Conservation (phyloP, 2,797 vertebrate genomes). For the Myiotriccus ornatus region DNA sequence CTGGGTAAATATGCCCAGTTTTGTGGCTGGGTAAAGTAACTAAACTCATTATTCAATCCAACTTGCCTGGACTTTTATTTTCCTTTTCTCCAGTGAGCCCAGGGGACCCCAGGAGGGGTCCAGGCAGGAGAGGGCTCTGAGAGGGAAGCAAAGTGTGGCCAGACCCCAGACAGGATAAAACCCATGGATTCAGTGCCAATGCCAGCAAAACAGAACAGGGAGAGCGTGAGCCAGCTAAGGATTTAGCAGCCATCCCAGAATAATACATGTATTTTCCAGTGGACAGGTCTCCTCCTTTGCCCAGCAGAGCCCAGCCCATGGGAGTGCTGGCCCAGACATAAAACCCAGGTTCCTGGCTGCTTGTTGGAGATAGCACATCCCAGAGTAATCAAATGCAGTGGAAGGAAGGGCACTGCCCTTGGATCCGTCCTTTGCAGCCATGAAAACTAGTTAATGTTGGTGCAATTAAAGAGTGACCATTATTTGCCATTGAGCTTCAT, state of each 20-base stretch:
- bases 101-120: not conserved
- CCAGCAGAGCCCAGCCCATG: not conserved
- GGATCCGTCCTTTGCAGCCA: not conserved
- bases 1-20: not conserved
- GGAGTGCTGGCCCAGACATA: not conserved
- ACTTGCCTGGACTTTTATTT: not conserved
- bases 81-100: not conserved
- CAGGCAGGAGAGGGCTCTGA: not conserved
- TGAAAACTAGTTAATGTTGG: not conserved
- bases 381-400: not conserved
- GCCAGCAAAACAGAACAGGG: not conserved
- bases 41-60: not conserved
- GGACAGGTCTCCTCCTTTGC: not conserved
- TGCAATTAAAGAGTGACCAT: not conserved
- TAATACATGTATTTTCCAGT: not conserved
- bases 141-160: not conserved
- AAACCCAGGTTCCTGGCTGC: not conserved
- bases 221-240: not conserved
- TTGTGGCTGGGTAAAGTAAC: not conserved
- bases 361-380: not conserved
- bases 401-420: not conserved
- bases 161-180: not conserved
- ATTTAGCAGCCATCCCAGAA: not conserved
- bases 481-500: conserved; percentile 1
- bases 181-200: not conserved